Conservation (phyloP, 1,140 invertebrate genomes). For the Rhynchophorus ferrugineus region DNA sequence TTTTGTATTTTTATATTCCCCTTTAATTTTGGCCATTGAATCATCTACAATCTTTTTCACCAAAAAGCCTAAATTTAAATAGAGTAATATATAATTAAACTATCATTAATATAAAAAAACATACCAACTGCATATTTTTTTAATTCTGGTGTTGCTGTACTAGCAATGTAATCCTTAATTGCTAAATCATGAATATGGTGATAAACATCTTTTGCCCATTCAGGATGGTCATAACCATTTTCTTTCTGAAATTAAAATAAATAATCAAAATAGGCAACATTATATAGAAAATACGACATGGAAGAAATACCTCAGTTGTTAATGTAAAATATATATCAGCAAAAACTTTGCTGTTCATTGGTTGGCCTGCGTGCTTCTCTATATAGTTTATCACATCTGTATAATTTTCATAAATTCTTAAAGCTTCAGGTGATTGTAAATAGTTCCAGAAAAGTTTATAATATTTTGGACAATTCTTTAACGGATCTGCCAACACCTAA, state of each 20-base stretch:
- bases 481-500: slow-evolving; percentile 24
- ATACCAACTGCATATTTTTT: slow-evolving; percentile 41
- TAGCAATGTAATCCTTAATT: slow-evolving; percentile 22
- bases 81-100: too few relatives aligned
- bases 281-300: not conserved
- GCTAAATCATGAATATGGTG: slow-evolving; percentile 39
- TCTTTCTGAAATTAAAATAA: slow-evolving; percentile 34
- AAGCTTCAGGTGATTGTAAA: slow-evolving; percentile 21
- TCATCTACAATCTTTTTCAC: slow-evolving; percentile 54
- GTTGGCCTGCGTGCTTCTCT: slow-evolving; percentile 12
- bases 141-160: slow-evolving; percentile 19
- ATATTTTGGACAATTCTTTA: slow-evolving; percentile 22
- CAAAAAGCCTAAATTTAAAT: slow-evolving; percentile 37
- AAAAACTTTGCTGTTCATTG: slow-evolving; percentile 17
- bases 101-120: slow-evolving; percentile 37
- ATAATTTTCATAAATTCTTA: slow-evolving; percentile 20
- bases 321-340: slow-evolving; percentile 25
- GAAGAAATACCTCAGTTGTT: slow-evolving; percentile 20
- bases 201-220: slow-evolving; percentile 53
- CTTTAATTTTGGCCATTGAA: slow-evolving; percentile 45
- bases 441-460: slow-evolving; percentile 16
- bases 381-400: slow-evolving; percentile 14
- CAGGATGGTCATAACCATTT: slow-evolving; percentile 50
- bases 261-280: not conserved
- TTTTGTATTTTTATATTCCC: slow-evolving; percentile 47